phyloP scores from a whole-genome alignment of 2,113 vertebrate species.

The Cyanoliseus patagonus region DNA sequence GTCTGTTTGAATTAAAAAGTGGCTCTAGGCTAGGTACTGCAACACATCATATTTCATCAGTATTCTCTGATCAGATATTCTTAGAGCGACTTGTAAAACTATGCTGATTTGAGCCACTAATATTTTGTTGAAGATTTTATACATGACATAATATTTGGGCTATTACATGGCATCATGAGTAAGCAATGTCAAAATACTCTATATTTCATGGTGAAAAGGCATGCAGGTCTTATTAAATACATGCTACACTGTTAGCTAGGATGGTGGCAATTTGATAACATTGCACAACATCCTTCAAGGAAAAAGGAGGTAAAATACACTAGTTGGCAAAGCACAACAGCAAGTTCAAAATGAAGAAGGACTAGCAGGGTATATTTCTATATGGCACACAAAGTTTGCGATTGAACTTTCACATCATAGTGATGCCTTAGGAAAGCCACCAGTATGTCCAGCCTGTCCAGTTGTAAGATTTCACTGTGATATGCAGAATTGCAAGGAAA shows the following conservation, averaged over 20 bases:
- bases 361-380: background rate
- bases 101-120: background rate
- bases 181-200: background rate
- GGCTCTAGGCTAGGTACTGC: background rate
- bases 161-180: background rate
- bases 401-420: background rate
- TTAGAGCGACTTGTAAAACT: background rate
- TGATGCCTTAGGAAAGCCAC: background rate
- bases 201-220: background rate
- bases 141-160: background rate
- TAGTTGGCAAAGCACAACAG: background rate
- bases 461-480: background rate
- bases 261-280: background rate
- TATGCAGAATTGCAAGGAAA: background rate
- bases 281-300: background rate
- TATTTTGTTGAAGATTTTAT: background rate
- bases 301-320: background rate
- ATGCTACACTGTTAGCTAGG: background rate
- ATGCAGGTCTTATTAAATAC: background rate
- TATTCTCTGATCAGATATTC: background rate
- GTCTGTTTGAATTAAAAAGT: background rate
- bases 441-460: background rate
- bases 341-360: background rate
- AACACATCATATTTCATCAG: background rate
- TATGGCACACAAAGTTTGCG: background rate